Base-by-base conservation (phyloP, 2,888 invertebrate genomes). In the Pomacea canaliculata region DNA sequence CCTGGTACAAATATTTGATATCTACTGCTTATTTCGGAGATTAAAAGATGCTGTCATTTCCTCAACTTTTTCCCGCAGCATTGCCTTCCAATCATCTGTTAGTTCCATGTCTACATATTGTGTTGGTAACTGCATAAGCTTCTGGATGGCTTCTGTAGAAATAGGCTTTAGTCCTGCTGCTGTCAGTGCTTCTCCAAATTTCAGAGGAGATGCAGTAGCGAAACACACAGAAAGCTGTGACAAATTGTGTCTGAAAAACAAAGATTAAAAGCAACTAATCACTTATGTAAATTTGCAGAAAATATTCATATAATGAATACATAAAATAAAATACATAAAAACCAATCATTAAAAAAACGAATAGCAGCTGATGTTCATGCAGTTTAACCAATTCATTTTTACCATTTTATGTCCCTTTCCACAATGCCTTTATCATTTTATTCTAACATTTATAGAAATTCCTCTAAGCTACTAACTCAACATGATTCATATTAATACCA, bases 191-290 rank as follows among this genome's bases (percentile, higher is more conserved):
- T 91, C 91, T 23, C 85, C 85, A 81, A 92, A 92, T 81, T 92
- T 92, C 23, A 85, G 86, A 5, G 91, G 89, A 7, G 91, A 91
- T 5, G 92, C 92, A 37, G 91, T 91, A 3, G 91, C 89, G 56
- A 91, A 80, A 65, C 89, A 88, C 19, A 91, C 87, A 27, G 81
- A 76, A 1, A 78, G 74, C 13, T 71, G 76, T 2, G 66, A 65
- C 19, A 73, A 63, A 8, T 72, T 63, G 13, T 60, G 62, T 27
- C 76, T 80, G 74, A 73, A 72, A 71, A 67, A 66, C 37, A 37
- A 37, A 37, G 5, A 37, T 37, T 37, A 37, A 48, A 49, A 48
- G 37, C n/a, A 46, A 62, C 48, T 65, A 48, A 56, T 56, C 51
- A 3, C 8, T 56, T 13, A 56, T 16, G 16, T 13, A 56, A 16